A percentile compares a stretch with the other conserved stretches of the same genome.
phyloP scores from a whole-genome alignment of 1,140 invertebrate genomes.

The Trachymyrmex septentrionalis region DNA sequence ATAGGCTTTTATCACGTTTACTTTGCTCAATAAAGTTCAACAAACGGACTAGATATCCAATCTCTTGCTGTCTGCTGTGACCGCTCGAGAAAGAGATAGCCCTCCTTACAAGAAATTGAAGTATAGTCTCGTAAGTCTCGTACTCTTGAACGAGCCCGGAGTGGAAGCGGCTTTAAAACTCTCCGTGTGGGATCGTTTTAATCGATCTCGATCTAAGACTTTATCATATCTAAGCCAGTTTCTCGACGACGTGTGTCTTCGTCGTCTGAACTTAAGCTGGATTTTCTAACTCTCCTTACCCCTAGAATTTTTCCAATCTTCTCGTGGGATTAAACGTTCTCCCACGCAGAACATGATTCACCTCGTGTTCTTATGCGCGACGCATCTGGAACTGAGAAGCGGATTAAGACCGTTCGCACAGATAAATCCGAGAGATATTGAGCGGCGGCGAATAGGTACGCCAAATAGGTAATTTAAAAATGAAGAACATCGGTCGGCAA shows the following conservation, averaged over 20 bases:
- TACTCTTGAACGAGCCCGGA: not conserved
- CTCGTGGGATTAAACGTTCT: slow-evolving; percentile 64
- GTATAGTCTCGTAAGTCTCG: slow-evolving; percentile 48
- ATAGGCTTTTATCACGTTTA: slow-evolving; percentile 10
- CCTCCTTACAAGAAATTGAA: slow-evolving; percentile 39
- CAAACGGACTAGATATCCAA: slow-evolving; percentile 35
- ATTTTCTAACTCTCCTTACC: not conserved
- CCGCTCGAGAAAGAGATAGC: slow-evolving; percentile 9
- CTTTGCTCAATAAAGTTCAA: not conserved
- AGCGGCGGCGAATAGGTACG: slow-evolving; percentile 29
- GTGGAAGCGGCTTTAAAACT: slow-evolving; percentile 32
- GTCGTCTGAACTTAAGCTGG: slow-evolving; percentile 31
- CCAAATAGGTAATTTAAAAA: slow-evolving; percentile 69
- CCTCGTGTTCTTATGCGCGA: slow-evolving; percentile 7
- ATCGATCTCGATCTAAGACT: slow-evolving; percentile 50
- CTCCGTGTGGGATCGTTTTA: slow-evolving; percentile 22
- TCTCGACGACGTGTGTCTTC: slow-evolving; percentile 50
- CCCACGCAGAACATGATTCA: slow-evolving; percentile 48
- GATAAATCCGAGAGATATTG: slow-evolving; percentile 44
- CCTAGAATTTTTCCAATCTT: slow-evolving; percentile 70
- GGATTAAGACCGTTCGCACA: slow-evolving; percentile 27
- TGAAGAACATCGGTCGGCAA: slow-evolving; percentile 25
- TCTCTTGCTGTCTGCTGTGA: slow-evolving; percentile 14
- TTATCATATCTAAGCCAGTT: slow-evolving; percentile 53
- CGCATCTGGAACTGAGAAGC: slow-evolving; percentile 27